Conservation (phyloP, 2,113 vertebrate genomes). For the Origma solitaria region DNA sequence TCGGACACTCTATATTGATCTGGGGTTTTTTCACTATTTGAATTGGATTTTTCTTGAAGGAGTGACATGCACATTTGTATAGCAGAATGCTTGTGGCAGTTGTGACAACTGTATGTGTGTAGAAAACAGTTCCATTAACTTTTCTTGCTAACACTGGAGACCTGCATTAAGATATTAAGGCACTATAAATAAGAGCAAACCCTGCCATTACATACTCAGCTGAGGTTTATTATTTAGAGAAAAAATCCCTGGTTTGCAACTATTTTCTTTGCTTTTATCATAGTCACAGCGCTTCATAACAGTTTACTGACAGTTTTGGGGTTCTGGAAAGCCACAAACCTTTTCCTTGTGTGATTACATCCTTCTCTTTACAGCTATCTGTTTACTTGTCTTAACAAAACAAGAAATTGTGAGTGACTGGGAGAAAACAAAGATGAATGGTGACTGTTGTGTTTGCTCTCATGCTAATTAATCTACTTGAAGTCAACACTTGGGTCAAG, state of each 20-base stretch:
- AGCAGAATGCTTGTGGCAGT: background rate
- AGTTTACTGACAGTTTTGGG: background rate
- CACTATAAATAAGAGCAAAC: background rate
- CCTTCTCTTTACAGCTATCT: background rate
- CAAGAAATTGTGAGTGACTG: background rate
- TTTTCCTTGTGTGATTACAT: background rate
- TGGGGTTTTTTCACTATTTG: background rate
- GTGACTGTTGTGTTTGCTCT: background rate
- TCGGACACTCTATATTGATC: background rate
- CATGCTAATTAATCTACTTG: background rate
- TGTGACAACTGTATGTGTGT: background rate
- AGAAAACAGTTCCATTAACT: conserved; percentile 3
- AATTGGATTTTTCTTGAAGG: conserved; percentile 31
- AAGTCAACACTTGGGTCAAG: background rate
- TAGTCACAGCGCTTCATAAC: background rate
- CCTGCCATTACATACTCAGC: background rate
- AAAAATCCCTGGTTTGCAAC: background rate
- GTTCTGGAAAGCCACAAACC: background rate
- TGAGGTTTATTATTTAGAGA: background rate
- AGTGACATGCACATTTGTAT: background rate
- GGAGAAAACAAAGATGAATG: background rate
- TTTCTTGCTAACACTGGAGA: background rate
- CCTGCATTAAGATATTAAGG: background rate
- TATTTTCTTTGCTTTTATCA: background rate
- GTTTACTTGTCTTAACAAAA: background rate